These are phyloP conservation scores for Oryctolagus cuniculus DNA, from an alignment of 2,113 vertebrate genomes.

Conservation along the genomic window DNA sequence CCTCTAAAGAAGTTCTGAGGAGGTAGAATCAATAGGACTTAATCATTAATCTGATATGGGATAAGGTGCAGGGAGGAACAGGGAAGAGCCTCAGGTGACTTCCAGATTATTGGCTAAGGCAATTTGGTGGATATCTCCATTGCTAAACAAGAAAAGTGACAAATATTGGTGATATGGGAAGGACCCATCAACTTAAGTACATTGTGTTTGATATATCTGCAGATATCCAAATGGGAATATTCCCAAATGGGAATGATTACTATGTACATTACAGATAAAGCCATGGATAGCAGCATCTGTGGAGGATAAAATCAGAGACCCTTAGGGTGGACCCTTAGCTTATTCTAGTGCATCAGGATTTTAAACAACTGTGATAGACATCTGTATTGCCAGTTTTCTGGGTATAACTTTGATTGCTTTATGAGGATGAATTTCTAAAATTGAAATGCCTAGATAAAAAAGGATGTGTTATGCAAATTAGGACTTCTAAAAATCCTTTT, in stretches of 20 bases:
- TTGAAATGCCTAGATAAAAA: conserved; percentile 13
- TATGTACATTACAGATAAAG: background rate
- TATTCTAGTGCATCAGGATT: background rate
- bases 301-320: background rate
- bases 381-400: background rate
- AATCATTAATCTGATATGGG: background rate
- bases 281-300: background rate
- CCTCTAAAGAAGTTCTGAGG: background rate
- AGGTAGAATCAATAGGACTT: background rate
- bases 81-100: background rate
- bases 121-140: background rate
- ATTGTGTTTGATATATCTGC: background rate
- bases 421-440: background rate
- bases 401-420: background rate
- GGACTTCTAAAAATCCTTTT: background rate
- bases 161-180: background rate
- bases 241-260: background rate
- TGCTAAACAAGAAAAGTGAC: background rate
- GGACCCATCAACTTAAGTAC: background rate
- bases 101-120: background rate
- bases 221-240: background rate
- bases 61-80: background rate
- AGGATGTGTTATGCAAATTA: background rate
- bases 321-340: background rate
- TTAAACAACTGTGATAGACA: background rate